Percentiles rank a stretch among this genome's conserved stretches.
phyloP scores from a whole-genome alignment of 1,140 invertebrate genomes.

The Nixonia krombeini region DNA sequence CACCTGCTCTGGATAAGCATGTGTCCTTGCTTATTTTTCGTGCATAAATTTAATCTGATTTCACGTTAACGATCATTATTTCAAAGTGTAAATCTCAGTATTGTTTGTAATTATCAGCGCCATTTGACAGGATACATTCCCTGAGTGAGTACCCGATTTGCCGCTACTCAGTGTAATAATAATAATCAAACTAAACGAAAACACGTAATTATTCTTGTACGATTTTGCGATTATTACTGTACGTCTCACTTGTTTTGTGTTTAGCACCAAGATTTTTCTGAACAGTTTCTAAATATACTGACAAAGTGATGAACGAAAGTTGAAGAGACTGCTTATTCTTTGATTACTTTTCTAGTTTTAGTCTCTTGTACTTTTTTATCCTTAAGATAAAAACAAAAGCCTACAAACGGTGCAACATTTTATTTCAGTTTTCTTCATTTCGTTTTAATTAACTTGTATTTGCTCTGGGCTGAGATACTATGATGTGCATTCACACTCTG shows the following conservation, averaged over 20 bases:
- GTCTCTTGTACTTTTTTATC: background rate
- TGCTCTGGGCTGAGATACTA: too few relatives aligned
- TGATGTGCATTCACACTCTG: too few relatives aligned
- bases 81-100: slow-evolving; percentile 72
- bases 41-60: slow-evolving; percentile 60
- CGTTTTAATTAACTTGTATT: background rate
- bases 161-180: slow-evolving; percentile 71
- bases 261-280: slow-evolving; percentile 58
- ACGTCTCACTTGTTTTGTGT: slow-evolving; percentile 67
- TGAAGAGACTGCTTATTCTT: slow-evolving; percentile 53
- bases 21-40: slow-evolving; percentile 57
- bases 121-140: slow-evolving; percentile 72
- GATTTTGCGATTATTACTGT: slow-evolving; percentile 57
- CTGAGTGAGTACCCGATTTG: slow-evolving; percentile 71
- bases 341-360: slow-evolving; percentile 4
- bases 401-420: background rate
- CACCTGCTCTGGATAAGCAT: slow-evolving; percentile 56
- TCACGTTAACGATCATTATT: slow-evolving; percentile 68
- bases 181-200: slow-evolving; percentile 44
- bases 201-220: slow-evolving; percentile 58
- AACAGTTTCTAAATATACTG: slow-evolving; percentile 30
- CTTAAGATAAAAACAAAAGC: background rate
- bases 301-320: slow-evolving; percentile 33
- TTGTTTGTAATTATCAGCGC: slow-evolving; percentile 72
- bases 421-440: background rate